Evolutionary conservation across 2,797 vertebrate genomes (phyloP).

Genomic region (Aeoliscus strigatus): DNA sequence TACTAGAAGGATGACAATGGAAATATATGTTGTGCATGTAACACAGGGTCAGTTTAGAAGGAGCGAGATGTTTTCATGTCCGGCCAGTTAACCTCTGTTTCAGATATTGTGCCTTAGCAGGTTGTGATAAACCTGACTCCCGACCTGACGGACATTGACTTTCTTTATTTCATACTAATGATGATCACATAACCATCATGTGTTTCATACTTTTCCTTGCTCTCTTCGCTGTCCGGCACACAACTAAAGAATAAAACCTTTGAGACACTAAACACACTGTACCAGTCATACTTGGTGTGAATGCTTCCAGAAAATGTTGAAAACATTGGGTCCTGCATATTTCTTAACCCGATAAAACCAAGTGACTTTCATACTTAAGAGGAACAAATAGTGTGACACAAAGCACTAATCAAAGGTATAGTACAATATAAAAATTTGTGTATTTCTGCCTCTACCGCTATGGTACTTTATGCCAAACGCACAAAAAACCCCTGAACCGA

Average conservation of each 20-base stretch:
- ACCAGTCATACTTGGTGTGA: background rate
- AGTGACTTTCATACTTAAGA: too few species aligned
- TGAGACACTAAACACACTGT: slow-evolving; percentile 1
- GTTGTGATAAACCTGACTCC: background rate
- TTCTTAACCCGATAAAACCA: too few species aligned
- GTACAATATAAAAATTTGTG: too few species aligned
- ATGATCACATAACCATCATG: too few species aligned
- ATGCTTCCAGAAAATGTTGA: background rate
- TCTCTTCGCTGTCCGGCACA: background rate
- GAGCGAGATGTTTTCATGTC: background rate
- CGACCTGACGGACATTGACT: background rate
- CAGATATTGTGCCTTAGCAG: background rate
- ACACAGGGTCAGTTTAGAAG: background rate
- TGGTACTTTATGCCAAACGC: too few species aligned
- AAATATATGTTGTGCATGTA: background rate
- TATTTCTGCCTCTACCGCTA: too few species aligned
- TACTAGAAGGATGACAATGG: slow-evolving; percentile 5
- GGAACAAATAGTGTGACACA: too few species aligned
- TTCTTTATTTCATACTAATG: too few species aligned
- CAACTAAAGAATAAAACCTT: background rate
- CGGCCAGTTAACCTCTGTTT: too few species aligned
- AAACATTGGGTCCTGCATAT: background rate
- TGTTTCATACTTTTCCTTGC: background rate
- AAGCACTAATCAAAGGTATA: too few species aligned
- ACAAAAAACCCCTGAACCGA: too few species aligned